These are phyloP conservation scores for Drosophila nebulosa DNA, from an alignment of 1,140 invertebrate genomes.

Conservation along the genomic window DNA sequence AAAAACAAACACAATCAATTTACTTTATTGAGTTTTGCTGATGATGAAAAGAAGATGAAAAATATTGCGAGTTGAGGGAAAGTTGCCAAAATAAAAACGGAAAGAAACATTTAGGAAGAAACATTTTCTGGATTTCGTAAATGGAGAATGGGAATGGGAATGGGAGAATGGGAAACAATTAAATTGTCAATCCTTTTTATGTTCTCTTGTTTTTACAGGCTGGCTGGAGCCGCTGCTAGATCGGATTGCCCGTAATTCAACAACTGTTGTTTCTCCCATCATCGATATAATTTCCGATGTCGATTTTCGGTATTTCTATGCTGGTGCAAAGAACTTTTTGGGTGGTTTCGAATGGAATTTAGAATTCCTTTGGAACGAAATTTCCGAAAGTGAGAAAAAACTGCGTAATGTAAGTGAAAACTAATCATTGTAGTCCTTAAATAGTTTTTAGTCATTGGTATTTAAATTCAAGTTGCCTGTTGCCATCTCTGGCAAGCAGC, in stretches of 20 bases:
- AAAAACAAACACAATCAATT: conserved; percentile 61
- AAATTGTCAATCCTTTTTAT: conserved; percentile 6
- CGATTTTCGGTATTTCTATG: conserved; percentile 93
- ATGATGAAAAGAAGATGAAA: conserved; percentile 14
- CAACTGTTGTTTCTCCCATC: conserved; percentile 95
- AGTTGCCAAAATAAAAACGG: conserved; percentile 17
- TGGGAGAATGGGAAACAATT: conserved; percentile 17
- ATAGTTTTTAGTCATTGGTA: background rate
- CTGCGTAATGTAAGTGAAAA: conserved; percentile 84
- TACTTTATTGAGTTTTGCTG: conserved; percentile 54
- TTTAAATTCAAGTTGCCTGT: conserved; percentile 18
- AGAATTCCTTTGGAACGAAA: conserved; percentile 97
- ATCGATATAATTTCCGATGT: conserved; percentile 94
- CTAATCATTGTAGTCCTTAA: background rate
- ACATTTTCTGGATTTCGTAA: conserved; percentile 31
- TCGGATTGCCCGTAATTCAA: conserved; percentile 92
- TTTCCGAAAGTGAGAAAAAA: conserved; percentile 94
- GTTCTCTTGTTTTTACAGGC: conserved; percentile 83
- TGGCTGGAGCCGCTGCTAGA: conserved; percentile 98
- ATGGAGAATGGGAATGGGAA: background rate
- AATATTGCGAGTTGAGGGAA: conserved; percentile 14
- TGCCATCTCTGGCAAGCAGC: conserved; percentile 39
- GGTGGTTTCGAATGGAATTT: conserved; percentile 99
- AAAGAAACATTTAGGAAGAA: conserved; percentile 9
- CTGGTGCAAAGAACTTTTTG: conserved; percentile 93